These are phyloP conservation scores for Rhabdophis nuchalis DNA, from an alignment of 2,797 vertebrate species.

Conservation along the genomic window DNA sequence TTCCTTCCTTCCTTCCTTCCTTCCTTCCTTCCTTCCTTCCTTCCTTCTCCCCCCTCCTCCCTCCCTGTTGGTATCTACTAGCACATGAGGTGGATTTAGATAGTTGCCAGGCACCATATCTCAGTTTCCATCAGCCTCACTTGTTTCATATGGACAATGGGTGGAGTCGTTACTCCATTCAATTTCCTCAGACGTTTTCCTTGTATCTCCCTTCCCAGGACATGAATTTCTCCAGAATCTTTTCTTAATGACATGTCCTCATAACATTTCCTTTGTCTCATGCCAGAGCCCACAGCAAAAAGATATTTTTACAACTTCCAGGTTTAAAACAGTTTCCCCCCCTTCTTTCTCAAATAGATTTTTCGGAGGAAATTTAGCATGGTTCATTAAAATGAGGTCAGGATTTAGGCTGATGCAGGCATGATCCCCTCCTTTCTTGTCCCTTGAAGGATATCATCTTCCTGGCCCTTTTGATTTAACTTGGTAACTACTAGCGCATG, in stretches of 20 bases:
- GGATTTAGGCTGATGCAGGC: not conserved
- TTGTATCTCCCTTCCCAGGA: not conserved
- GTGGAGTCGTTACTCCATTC: no score
- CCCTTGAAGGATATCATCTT: not conserved
- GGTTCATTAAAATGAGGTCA: not conserved
- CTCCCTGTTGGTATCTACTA: not conserved
- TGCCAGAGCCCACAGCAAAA: not conserved
- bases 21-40: rapidly evolving
- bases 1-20: rapidly evolving
- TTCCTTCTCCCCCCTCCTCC: rapidly evolving
- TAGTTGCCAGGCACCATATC: not conserved
- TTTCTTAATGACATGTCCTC: not conserved
- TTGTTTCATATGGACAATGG: not conserved
- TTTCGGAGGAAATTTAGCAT: not conserved
- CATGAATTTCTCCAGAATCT: not conserved
- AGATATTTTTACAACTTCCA: not conserved
- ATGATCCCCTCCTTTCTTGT: not conserved
- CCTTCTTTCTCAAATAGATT: not conserved
- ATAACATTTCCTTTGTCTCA: not conserved
- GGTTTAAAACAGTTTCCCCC: not conserved
- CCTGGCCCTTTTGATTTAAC: not conserved
- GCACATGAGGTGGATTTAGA: not conserved
- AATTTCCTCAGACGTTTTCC: not conserved
- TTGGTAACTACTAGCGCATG: not conserved
- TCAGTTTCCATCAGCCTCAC: not conserved